Evolutionary conservation across 2,113 vertebrate species (phyloP), one percentile per base, ranked within the genome.

Genomic region (Reinhardtius hippoglossoides): DNA sequence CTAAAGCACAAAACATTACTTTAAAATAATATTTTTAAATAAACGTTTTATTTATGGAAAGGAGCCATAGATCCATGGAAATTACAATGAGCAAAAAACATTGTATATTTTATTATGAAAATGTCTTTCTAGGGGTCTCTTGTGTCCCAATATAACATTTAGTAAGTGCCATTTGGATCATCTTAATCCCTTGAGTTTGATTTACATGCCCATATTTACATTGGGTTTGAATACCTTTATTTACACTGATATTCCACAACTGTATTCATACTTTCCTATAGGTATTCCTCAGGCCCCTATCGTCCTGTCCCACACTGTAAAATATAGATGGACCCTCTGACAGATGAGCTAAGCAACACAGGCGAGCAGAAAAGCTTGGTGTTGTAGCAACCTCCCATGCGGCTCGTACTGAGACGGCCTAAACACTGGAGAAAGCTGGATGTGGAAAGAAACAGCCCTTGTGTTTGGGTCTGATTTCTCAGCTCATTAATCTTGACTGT

Each of bases 401-500:
- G 81, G 65, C 56, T 68, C 15, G n/a, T 61, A 0, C 71, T 48
- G 78, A 81, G 71, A 73, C 62, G 73, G 42, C 84, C 82, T 62
- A 63, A 83, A 84, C 83, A 67, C 24, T 48, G 48, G 58, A 69
- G 76, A 54, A 59, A 74, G 57, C 58, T 42, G 54, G 31, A 73
- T 55, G 58, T 66, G 68, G 66, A 81, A 61, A 71, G 58, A 88
- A 78, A 78, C 10, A 9, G 6, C 46, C 20, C 66, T 42, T 44
- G 74, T 91, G 85, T 89, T 90, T 86, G 86, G 88, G 74, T 89
- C 80, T 80, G 55, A 91, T 91, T 92, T 88, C 84, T 89, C 83
- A 86, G 89, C 91, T 91, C 89, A 87, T 93, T 93, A 83, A 90
- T 92, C 91, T 90, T 92, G 35, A 72, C 75, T 83, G 73, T 18